Evolutionary conservation across 2,113 vertebrate species (phyloP).

Genomic region (Calonectris borealis): DNA sequence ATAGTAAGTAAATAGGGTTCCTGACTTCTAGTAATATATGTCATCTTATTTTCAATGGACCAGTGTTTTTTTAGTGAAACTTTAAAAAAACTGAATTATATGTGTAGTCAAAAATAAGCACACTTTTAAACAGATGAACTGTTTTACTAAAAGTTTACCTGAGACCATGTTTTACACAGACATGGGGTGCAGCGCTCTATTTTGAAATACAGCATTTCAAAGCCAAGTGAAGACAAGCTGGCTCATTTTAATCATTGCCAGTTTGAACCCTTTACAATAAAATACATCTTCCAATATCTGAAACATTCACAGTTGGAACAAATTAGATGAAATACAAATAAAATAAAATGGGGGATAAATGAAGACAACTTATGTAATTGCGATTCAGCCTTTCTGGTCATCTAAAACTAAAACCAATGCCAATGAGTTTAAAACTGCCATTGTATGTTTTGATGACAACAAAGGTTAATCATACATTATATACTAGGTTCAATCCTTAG

Average conservation of each 20-base stretch:
- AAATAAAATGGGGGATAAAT: not conserved
- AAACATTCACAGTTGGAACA: not conserved
- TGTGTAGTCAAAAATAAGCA: not conserved
- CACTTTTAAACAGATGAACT: not conserved
- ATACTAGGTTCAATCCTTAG: not conserved
- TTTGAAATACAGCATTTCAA: not conserved
- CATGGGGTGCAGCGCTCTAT: not conserved
- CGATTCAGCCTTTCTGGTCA: not conserved
- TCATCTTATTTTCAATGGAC: slow-evolving; percentile 14
- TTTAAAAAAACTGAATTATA: not conserved
- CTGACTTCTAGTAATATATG: slow-evolving; percentile 8
- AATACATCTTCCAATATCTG: not conserved
- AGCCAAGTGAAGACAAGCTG: not conserved
- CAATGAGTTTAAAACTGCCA: not conserved
- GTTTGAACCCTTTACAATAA: not conserved
- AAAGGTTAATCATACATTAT: not conserved
- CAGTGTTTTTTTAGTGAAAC: not conserved
- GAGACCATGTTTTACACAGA: not conserved
- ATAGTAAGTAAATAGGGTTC: slow-evolving; percentile 18
- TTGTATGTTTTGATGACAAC: not conserved
- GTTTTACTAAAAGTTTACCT: slow-evolving; percentile 1
- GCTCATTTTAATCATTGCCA: not conserved
- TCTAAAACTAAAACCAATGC: not conserved
- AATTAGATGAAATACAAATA: not conserved
- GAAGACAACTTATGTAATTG: not conserved